Percentiles rank a stretch among this genome's conserved stretches.
Conservation (phyloP, 2,113 vertebrate genomes). For the Peucedramus taeniatus region DNA sequence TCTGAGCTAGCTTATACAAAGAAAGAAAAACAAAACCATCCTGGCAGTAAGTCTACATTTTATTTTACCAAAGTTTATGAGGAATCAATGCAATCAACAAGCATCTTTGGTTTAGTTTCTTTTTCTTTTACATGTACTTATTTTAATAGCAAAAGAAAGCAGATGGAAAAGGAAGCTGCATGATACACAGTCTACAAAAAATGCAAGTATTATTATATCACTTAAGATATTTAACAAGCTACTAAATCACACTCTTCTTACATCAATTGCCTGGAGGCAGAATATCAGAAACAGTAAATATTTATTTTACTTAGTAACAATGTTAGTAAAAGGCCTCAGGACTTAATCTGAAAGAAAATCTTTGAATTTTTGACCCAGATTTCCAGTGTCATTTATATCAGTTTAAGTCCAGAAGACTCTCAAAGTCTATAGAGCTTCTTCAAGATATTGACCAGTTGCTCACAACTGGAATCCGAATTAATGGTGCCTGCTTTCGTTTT, state of each 20-base stretch:
- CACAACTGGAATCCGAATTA: background rate
- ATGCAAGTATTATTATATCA: slow-evolving; percentile 21
- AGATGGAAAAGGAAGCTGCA: slow-evolving; percentile 34
- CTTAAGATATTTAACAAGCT: slow-evolving; percentile 40
- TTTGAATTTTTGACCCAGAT: background rate
- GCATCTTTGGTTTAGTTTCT: background rate
- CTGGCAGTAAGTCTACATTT: slow-evolving; percentile 42
- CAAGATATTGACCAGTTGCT: background rate
- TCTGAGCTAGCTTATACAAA: slow-evolving; percentile 37
- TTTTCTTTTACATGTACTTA: background rate
- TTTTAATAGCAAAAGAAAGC: slow-evolving; percentile 39
- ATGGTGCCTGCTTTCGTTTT: background rate
- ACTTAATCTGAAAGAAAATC: background rate
- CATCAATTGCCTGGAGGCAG: slow-evolving; percentile 27
- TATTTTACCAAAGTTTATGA: slow-evolving; percentile 48
- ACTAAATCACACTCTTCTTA: slow-evolving; percentile 18
- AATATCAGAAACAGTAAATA: slow-evolving; percentile 62
- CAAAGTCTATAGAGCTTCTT: background rate
- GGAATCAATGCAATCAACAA: background rate
- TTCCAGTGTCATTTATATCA: background rate
- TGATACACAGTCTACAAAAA: slow-evolving; percentile 5
- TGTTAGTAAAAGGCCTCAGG: background rate
- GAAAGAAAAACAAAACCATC: slow-evolving; percentile 40
- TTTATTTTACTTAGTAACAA: slow-evolving; percentile 60
- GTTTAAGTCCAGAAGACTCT: background rate